phyloP scores from a whole-genome alignment of 2,797 vertebrate species.

The Halcyon leucocephala region DNA sequence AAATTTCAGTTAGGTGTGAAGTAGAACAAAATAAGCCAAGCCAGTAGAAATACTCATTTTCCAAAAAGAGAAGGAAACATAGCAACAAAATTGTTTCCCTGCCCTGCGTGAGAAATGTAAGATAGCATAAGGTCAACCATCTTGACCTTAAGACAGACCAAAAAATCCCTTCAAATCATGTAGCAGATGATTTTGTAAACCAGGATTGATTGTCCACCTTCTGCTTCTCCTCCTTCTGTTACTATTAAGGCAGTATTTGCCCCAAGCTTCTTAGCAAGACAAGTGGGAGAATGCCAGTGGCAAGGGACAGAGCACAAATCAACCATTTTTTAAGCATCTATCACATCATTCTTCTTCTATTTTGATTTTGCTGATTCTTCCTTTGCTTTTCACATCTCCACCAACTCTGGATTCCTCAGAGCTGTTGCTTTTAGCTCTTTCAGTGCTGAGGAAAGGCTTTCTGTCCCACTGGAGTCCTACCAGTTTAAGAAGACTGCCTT shows the following conservation, averaged over 20 bases:
- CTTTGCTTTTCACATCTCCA: background rate
- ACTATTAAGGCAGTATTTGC: background rate
- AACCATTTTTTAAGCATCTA: fast-evolving
- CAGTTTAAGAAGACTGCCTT: background rate
- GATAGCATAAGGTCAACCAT: background rate
- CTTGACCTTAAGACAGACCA: background rate
- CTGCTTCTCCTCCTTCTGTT: background rate
- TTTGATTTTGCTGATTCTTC: background rate
- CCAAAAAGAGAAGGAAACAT: background rate
- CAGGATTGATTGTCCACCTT: background rate
- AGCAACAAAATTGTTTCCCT: background rate
- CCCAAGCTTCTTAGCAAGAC: background rate
- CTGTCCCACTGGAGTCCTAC: background rate
- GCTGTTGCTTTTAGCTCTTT: background rate
- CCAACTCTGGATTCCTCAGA: background rate
- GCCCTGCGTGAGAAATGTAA: background rate
- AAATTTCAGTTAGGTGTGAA: background rate
- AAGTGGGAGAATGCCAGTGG: background rate
- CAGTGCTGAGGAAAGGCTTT: background rate
- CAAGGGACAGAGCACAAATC: fast-evolving
- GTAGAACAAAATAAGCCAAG: background rate
- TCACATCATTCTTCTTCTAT: background rate
- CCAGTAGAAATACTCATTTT: background rate
- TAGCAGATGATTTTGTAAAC: background rate
- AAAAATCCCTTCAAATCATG: background rate